phyloP scores from a whole-genome alignment of 2,113 vertebrate species.

The Xyliphius kryptos region DNA sequence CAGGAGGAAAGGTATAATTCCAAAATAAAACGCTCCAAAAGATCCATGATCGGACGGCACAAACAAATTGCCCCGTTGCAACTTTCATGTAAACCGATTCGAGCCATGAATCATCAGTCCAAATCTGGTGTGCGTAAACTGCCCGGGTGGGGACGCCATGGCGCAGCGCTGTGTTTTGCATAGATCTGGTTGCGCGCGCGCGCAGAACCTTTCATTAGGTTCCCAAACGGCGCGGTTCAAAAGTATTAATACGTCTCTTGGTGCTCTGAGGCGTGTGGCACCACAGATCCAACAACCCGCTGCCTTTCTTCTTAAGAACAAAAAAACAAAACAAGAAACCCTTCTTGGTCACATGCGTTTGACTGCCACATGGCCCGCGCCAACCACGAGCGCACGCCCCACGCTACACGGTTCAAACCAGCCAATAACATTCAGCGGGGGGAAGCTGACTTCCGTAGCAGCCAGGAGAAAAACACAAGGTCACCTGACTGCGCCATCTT shows the following conservation, averaged over 20 bases:
- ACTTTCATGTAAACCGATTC: no score
- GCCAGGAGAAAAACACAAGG: slow-evolving; percentile 43
- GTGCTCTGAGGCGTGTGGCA: slow-evolving; percentile 7
- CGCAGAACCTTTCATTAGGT: no score
- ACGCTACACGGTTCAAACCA: slow-evolving; percentile 43
- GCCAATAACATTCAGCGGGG: slow-evolving; percentile 41
- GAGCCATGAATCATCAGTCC: no score
- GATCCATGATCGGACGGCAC: no score
- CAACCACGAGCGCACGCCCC: slow-evolving; percentile 30
- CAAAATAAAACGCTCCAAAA: neutral
- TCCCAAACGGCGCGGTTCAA: no score
- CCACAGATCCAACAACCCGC: neutral
- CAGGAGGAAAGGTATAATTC: slow-evolving; percentile 18
- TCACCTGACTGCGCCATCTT: slow-evolving; percentile 61
- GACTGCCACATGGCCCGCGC: slow-evolving; percentile 44
- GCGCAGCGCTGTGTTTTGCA: no score
- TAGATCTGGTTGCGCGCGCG: no score
- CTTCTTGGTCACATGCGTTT: slow-evolving; percentile 35
- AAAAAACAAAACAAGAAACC: no score
- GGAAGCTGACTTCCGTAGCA: slow-evolving; percentile 43
- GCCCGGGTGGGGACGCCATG: no score
- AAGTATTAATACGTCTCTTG: slow-evolving; percentile 4
- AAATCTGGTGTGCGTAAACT: no score
- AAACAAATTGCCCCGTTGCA: no score
- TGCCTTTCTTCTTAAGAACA: slow-evolving; percentile 28